Evolutionary conservation across 92 coral and sea anemone species (phyloP).

Genomic region (Nematostella vectensis): DNA sequence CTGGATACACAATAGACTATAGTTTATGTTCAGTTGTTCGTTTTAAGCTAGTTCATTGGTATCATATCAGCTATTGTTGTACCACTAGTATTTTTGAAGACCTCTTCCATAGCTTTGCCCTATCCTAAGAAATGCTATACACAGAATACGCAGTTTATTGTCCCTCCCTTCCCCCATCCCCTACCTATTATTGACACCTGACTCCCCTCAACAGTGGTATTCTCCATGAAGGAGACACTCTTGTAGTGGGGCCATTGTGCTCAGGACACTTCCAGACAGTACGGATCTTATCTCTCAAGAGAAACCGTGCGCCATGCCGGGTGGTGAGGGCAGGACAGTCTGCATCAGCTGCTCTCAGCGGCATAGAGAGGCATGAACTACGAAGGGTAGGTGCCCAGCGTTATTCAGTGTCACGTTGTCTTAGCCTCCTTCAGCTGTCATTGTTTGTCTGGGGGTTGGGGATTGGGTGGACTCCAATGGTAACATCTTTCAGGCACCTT

Average conservation of each 20-base stretch:
- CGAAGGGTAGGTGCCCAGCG: constrained; percentile 70
- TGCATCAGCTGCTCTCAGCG: constrained; percentile 88
- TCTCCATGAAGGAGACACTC: constrained; percentile 81
- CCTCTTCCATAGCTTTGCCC: too few species aligned
- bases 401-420: neutral
- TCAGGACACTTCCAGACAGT: constrained; percentile 68
- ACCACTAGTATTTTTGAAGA: too few species aligned
- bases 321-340: constrained; percentile 89
- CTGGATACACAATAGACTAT: too few species aligned
- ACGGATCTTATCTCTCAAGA: constrained; percentile 70
- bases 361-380: constrained; percentile 62
- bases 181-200: neutral
- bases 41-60: too few species aligned
- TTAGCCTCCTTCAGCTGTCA: constrained; percentile 6
- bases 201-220: too few species aligned
- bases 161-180: neutral
- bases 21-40: too few species aligned
- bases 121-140: neutral
- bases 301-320: constrained; percentile 91
- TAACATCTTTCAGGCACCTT: too few species aligned
- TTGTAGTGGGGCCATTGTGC: constrained; percentile 70
- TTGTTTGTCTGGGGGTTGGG: constrained; percentile 18
- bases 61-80: too few species aligned
- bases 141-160: neutral
- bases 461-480: too few species aligned